Conservation (phyloP, 2,113 vertebrate species). For the Pluvialis apricaria region DNA sequence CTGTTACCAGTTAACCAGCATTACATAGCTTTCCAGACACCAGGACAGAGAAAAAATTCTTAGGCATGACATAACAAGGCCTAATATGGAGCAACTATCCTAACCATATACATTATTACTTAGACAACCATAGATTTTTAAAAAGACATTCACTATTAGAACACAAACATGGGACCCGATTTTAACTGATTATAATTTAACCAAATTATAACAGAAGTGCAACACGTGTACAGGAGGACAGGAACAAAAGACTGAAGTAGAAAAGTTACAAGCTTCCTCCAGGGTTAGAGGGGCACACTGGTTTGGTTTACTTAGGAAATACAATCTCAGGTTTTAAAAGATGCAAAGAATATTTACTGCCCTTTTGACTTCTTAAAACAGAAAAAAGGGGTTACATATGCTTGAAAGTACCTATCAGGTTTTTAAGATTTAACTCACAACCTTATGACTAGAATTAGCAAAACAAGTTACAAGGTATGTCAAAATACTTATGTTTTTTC, state of each 20-base stretch:
- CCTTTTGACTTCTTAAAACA: not conserved
- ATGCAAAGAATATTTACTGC: not conserved
- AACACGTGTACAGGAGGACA: not conserved
- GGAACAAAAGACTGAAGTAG: not conserved
- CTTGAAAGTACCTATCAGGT: not conserved
- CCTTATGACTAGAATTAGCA: not conserved
- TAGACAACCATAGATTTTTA: not conserved
- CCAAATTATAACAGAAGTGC: not conserved
- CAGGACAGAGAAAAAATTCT: not conserved
- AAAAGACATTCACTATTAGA: not conserved
- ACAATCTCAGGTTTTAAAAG: not conserved
- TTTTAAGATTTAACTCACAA: not conserved
- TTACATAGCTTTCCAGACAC: not conserved
- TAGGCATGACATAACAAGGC: not conserved
- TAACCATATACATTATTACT: not conserved
- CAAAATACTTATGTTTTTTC: not conserved
- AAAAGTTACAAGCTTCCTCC: not conserved
- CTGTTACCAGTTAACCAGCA: not conserved
- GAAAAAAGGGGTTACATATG: not conserved
- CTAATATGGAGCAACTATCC: not conserved
- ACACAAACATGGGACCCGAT: not conserved
- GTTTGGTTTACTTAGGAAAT: not conserved
- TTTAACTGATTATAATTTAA: not conserved
- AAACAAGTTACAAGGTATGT: not conserved
- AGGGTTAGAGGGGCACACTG: not conserved